Conservation (phyloP, 2,113 vertebrate species). For the Symphodus melops region DNA sequence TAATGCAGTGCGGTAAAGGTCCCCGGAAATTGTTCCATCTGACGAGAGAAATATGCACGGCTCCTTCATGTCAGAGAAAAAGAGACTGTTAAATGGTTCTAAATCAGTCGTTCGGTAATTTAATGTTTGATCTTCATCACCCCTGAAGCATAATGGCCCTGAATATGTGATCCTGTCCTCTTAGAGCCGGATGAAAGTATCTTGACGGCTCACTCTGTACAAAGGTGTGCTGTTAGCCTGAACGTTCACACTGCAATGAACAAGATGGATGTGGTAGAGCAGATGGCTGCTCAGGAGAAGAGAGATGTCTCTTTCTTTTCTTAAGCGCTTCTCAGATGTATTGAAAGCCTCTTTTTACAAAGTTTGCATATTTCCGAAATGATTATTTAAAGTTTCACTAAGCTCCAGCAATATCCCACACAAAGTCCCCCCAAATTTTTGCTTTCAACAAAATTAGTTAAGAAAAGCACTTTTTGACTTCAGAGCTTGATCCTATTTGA, state of each 20-base stretch:
- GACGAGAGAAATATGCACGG: conserved; percentile 32
- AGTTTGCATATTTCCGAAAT: conserved; percentile 44
- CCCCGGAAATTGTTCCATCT: conserved; percentile 64
- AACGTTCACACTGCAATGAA: conserved; percentile 60
- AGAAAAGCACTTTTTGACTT: conserved; percentile 50
- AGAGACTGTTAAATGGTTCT: conserved; percentile 72
- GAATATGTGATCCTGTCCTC: conserved; percentile 64
- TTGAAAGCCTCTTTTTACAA: conserved; percentile 37
- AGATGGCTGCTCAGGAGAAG: conserved; percentile 33
- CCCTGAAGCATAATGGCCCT: conserved; percentile 68
- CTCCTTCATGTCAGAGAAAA: conserved; percentile 62
- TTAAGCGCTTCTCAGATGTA: conserved; percentile 36
- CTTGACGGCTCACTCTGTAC: conserved; percentile 51
- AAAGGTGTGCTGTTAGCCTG: conserved; percentile 66
- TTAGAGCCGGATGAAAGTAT: conserved; percentile 69
- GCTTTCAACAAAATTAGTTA: background rate
- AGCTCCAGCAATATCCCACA: conserved; percentile 8
- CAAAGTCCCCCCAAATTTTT: background rate
- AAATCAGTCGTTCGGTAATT: conserved; percentile 77
- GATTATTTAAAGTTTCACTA: conserved; percentile 1
- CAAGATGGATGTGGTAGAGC: conserved; percentile 59
- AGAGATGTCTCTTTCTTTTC: conserved; percentile 21
- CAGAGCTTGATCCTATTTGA: conserved; percentile 66
- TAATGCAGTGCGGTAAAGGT: conserved; percentile 63
- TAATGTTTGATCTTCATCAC: conserved; percentile 79